Conservation (phyloP, 2,113 vertebrate species). For the Lycaon pictus region DNA sequence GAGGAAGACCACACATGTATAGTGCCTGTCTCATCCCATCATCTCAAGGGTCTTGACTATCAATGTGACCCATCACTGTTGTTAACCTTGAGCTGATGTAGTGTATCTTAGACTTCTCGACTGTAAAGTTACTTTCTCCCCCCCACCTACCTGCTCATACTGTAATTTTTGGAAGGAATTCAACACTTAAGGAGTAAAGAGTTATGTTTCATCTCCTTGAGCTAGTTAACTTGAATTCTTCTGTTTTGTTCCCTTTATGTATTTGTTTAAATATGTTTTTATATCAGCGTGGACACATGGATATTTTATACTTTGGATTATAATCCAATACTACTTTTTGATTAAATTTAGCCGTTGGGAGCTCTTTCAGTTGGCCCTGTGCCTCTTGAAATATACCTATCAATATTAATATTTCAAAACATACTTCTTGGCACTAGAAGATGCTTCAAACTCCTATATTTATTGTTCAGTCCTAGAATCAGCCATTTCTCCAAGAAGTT, state of each 20-base stretch:
- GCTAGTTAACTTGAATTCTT: neutral
- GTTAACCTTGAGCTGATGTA: neutral
- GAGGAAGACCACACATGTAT: neutral
- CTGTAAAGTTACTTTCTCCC: neutral
- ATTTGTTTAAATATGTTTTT: neutral
- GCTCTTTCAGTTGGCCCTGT: neutral
- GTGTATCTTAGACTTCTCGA: neutral
- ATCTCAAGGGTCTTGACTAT: neutral
- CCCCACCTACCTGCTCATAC: neutral
- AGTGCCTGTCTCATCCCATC: neutral
- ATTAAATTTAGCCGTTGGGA: neutral
- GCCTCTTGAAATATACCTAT: neutral
- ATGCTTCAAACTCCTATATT: constrained; percentile 11
- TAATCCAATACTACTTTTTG: neutral
- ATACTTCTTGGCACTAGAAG: neutral
- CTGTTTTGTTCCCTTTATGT: neutral
- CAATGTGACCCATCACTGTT: neutral
- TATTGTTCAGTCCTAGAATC: neutral
- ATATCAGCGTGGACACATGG: neutral
- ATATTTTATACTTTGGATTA: neutral
- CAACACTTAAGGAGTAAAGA: neutral
- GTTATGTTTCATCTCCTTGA: neutral
- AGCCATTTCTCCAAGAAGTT: neutral
- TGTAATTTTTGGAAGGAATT: constrained; percentile 7
- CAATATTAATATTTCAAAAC: neutral